Conservation (phyloP, 2,797 vertebrate genomes). For the Heteromormyrus szaboi region DNA sequence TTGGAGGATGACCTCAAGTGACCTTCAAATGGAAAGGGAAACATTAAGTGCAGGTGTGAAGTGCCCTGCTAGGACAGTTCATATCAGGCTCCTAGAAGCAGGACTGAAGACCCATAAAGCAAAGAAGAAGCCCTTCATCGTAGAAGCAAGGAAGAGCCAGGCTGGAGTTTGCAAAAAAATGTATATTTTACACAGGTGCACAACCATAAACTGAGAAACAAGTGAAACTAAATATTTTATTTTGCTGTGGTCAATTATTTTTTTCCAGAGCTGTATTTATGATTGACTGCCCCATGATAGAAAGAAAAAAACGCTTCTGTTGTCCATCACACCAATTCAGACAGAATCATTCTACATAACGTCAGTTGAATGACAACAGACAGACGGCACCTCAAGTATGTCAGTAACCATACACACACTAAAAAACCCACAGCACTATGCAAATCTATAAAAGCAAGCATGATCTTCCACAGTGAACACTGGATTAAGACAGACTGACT, state of each 20-base stretch:
- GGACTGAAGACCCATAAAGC: neutral
- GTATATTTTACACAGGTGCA: neutral
- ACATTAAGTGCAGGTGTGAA: neutral
- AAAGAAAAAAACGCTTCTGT: neutral
- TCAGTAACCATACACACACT: neutral
- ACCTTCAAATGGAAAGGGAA: neutral
- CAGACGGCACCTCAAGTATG: neutral
- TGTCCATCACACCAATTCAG: neutral
- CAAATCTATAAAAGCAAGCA: neutral
- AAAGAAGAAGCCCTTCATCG: neutral
- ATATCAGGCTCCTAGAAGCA: neutral
- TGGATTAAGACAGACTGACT: neutral
- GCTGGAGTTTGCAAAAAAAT: neutral
- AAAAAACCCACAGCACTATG: neutral
- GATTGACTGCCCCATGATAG: neutral
- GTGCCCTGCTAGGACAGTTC: neutral
- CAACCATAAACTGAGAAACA: neutral
- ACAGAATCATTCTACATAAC: neutral
- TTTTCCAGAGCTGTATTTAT: neutral
- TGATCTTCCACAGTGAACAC: neutral
- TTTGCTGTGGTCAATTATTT: neutral
- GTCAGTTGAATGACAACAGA: neutral
- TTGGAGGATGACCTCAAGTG: neutral
- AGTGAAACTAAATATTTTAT: conserved; percentile 38
- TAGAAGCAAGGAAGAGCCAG: neutral